Evolutionary conservation across 2,797 vertebrate genomes (phyloP).

Genomic region (Poecilia picta): DNA sequence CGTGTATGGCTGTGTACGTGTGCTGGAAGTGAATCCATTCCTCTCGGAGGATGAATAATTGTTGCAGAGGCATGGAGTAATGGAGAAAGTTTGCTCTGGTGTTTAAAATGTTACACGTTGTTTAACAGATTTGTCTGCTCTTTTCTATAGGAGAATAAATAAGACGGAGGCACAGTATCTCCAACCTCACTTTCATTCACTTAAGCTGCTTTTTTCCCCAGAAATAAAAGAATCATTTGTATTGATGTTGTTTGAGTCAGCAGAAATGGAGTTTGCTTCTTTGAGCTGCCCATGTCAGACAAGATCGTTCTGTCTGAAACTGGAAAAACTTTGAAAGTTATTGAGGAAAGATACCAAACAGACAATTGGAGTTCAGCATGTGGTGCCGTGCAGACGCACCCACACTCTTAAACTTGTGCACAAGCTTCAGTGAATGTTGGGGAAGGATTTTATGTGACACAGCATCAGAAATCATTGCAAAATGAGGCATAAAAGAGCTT

Average conservation of each 20-base stretch:
- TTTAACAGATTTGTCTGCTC: conserved; percentile 33
- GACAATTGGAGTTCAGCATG: background rate
- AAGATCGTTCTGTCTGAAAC: background rate
- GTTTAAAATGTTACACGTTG: conserved; percentile 46
- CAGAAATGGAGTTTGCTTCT: background rate
- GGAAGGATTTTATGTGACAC: background rate
- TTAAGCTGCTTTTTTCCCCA: background rate
- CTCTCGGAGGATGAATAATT: conserved; percentile 56
- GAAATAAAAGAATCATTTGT: conserved; percentile 31
- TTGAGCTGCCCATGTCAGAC: background rate
- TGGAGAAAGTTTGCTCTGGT: conserved; percentile 64
- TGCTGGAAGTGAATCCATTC: conserved; percentile 36
- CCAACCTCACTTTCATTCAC: background rate
- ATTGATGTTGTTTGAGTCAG: conserved; percentile 20
- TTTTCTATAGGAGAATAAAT: conserved; percentile 37
- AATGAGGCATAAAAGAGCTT: background rate
- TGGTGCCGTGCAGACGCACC: background rate
- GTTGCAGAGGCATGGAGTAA: conserved; percentile 50
- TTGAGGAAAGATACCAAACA: background rate
- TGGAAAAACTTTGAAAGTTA: background rate
- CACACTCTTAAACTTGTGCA: background rate
- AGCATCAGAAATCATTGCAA: background rate
- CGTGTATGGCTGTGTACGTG: conserved; percentile 21
- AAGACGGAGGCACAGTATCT: conserved; percentile 11
- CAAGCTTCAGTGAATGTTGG: background rate